These are phyloP conservation scores for Polydrusus tereticollis DNA, from an alignment of 2,888 invertebrate genomes.

Conservation along the genomic window DNA sequence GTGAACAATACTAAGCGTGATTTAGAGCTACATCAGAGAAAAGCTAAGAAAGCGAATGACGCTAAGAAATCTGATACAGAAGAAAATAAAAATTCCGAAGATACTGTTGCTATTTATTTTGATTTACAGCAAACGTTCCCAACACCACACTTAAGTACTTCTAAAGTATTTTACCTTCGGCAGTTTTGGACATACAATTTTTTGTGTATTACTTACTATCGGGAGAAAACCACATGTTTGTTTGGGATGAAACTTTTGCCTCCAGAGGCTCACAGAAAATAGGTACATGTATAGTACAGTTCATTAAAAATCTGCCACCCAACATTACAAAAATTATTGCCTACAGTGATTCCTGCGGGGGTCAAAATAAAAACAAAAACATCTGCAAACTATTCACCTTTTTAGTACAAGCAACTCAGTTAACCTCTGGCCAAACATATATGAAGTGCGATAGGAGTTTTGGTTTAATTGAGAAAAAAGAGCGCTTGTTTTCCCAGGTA, in stretches of 20 bases:
- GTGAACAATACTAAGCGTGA: slow-evolving; percentile 22
- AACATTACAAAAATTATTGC: slow-evolving; percentile 7
- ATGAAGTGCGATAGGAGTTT: slow-evolving; percentile 20
- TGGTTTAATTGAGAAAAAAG: slow-evolving; percentile 15
- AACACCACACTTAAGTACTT: slow-evolving; percentile 40
- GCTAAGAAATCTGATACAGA: slow-evolving; percentile 33
- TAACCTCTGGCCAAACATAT: slow-evolving; percentile 24
- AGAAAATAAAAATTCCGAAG: slow-evolving; percentile 21
- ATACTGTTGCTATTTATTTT: slow-evolving; percentile 42
- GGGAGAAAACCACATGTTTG: slow-evolving; percentile 49
- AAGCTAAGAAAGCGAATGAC: slow-evolving; percentile 40
- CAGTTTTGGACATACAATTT: slow-evolving; percentile 53
- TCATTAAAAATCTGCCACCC: slow-evolving; percentile 12
- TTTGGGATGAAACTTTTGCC: slow-evolving; percentile 51
- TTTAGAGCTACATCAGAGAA: slow-evolving; percentile 38
- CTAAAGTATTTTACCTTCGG: slow-evolving; percentile 29
- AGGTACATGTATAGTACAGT: slow-evolving; percentile 43
- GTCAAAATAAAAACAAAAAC: slow-evolving; percentile 20
- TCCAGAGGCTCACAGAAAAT: slow-evolving; percentile 52
- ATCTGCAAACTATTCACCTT: too few species aligned
- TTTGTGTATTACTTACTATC: slow-evolving; percentile 43
- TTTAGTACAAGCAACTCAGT: too few species aligned
- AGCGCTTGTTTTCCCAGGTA: slow-evolving; percentile 1
- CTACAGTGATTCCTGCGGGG: slow-evolving; percentile 23
- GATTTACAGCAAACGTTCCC: slow-evolving; percentile 52